A percentile compares a stretch with the other conserved stretches of the same genome.
Evolutionary conservation across 2,113 vertebrate species (phyloP).

Genomic region (Morone saxatilis): DNA sequence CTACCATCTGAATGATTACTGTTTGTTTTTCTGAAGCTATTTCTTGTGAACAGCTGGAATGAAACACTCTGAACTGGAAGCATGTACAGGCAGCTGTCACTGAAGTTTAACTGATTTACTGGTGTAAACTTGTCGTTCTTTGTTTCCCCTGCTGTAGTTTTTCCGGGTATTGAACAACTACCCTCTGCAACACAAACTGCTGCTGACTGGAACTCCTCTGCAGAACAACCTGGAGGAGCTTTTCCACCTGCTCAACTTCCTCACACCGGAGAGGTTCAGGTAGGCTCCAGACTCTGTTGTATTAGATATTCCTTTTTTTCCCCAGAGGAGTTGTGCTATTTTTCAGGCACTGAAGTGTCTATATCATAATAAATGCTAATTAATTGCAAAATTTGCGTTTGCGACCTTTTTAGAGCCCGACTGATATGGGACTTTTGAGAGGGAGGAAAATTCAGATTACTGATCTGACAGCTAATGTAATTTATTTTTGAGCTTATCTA

Average conservation of each 20-base stretch:
- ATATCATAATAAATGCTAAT: neutral
- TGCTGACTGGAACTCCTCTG: slow-evolving; percentile 95
- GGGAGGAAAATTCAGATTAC: no score
- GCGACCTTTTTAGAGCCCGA: no score
- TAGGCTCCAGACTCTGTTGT: slow-evolving; percentile 67
- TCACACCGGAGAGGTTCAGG: slow-evolving; percentile 97
- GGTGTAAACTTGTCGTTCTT: neutral
- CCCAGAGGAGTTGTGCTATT: neutral
- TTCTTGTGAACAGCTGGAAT: neutral
- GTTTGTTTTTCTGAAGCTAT: neutral
- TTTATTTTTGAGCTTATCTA: no score
- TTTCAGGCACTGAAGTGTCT: neutral
- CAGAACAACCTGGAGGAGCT: slow-evolving; percentile 98
- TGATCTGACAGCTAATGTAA: no score
- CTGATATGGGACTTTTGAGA: no score
- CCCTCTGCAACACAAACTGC: slow-evolving; percentile 95
- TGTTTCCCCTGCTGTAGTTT: slow-evolving; percentile 85
- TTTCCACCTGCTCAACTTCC: slow-evolving; percentile 97
- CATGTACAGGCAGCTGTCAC: neutral
- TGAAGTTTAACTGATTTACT: neutral
- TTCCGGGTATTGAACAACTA: slow-evolving; percentile 97
- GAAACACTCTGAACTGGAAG: neutral
- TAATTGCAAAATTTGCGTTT: neutral
- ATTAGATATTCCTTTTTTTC: neutral
- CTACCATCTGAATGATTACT: no score